These are phyloP conservation scores for Sus cebifrons DNA, from an alignment of 2,797 vertebrate species.

Conservation along the genomic window DNA sequence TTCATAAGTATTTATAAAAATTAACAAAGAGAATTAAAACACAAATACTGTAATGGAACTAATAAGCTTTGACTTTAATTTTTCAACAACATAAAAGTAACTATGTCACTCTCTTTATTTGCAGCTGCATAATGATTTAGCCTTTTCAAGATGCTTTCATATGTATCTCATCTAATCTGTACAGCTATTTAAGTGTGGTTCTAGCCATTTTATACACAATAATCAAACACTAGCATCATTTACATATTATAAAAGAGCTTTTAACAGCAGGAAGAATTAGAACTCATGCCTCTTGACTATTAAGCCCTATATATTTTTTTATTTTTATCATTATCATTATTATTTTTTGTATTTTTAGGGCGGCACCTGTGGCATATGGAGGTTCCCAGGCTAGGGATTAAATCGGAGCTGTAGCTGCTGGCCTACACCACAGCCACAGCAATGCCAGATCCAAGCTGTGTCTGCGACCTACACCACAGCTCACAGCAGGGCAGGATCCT, in stretches of 20 bases:
- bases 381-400: no score
- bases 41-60: neutral
- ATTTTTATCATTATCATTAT: no score
- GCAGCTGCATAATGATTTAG: neutral
- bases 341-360: no score
- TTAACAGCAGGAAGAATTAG: constrained; percentile 32
- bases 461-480: no score
- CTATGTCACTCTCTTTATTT: constrained; percentile 5
- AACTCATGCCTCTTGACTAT: neutral
- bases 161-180: neutral
- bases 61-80: constrained; percentile 39
- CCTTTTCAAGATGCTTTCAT: neutral
- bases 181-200: neutral
- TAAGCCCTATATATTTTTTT: neutral
- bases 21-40: neutral
- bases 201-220: neutral
- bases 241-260: neutral
- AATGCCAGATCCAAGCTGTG: no score
- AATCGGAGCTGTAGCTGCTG: no score
- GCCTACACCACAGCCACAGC: no score
- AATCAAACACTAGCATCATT: neutral
- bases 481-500: no score
- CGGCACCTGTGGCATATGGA: no score
- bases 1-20: constrained; percentile 34
- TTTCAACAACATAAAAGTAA: constrained; percentile 57